Evolutionary conservation across 2,888 invertebrate species (phyloP).

Genomic region (Encarsia formosa): DNA sequence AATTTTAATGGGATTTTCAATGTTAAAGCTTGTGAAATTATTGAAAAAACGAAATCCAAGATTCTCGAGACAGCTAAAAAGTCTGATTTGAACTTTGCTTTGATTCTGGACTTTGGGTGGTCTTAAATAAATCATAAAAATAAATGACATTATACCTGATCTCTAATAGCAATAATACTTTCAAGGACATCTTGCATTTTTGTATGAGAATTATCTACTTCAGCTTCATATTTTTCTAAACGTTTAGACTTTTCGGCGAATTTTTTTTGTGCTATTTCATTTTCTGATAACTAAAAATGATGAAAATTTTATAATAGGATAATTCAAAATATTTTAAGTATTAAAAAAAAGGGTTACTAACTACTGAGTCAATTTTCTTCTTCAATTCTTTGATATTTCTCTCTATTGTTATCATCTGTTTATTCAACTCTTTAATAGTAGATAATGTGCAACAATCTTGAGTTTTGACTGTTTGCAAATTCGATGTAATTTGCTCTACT

Average conservation of each 20-base stretch:
- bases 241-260: constrained; percentile 36
- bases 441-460: constrained; percentile 32
- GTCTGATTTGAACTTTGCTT: no score
- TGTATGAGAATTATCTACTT: constrained; percentile 42
- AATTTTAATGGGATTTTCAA: no score
- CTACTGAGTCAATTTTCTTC: constrained; percentile 37
- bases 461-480: constrained; percentile 36
- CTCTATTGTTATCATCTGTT: constrained; percentile 31
- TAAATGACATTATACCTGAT: constrained; percentile 32
- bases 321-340: not conserved
- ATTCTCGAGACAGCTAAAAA: no score
- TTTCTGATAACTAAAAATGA: constrained; percentile 36
- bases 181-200: constrained; percentile 45
- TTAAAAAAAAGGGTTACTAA: constrained; percentile 32
- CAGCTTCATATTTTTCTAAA: constrained; percentile 41
- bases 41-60: no score
- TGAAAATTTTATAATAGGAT: not conserved
- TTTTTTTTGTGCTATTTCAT: constrained; percentile 34
- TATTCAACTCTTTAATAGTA: constrained; percentile 17
- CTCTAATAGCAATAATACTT: constrained; percentile 33
- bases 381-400: constrained; percentile 37
- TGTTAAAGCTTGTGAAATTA: no score
- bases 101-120: no score
- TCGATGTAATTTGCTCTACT: constrained; percentile 39
- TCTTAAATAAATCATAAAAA: constrained; percentile 1